These are phyloP conservation scores for Heliconius hortense DNA, from an alignment of 2,888 invertebrate genomes.

Conservation along the genomic window DNA sequence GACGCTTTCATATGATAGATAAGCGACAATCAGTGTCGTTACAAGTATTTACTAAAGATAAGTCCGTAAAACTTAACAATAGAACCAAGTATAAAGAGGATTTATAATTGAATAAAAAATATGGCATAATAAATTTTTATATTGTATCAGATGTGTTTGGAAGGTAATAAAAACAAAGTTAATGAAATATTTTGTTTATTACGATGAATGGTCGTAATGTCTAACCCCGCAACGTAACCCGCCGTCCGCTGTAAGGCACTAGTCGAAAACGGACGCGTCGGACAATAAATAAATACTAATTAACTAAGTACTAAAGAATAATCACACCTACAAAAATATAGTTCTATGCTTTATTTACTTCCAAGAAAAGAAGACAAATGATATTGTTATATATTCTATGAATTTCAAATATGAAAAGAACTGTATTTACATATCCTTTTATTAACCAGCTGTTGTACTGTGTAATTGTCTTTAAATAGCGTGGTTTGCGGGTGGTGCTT, in stretches of 20 bases:
- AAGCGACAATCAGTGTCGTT: not conserved
- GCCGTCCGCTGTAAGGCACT: slow-evolving; percentile 76
- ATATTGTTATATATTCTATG: not conserved
- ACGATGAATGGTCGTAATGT: slow-evolving; percentile 62
- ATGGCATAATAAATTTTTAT: not conserved
- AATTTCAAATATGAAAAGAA: not conserved
- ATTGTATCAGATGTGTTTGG: not conserved
- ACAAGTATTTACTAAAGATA: slow-evolving; percentile 2
- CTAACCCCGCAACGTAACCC: slow-evolving; percentile 73
- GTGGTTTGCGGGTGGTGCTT: not conserved
- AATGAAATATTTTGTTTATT: slow-evolving; percentile 52
- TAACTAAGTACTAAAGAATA: slow-evolving; percentile 45
- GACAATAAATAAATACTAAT: slow-evolving; percentile 50
- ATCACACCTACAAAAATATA: slow-evolving; percentile 67
- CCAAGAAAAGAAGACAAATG: slow-evolving; percentile 32
- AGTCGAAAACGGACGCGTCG: slow-evolving; percentile 68
- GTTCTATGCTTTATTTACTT: slow-evolving; percentile 40
- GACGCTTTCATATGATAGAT: slow-evolving; percentile 5
- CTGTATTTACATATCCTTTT: not conserved
- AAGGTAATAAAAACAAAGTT: slow-evolving; percentile 31
- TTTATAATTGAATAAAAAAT: not conserved
- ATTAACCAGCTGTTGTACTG: not conserved
- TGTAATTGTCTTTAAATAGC: not conserved
- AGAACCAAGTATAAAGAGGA: not conserved
- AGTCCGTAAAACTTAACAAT: not conserved